Base-by-base conservation (phyloP, 2,888 invertebrate genomes). In the Tetragonula carbonaria region DNA sequence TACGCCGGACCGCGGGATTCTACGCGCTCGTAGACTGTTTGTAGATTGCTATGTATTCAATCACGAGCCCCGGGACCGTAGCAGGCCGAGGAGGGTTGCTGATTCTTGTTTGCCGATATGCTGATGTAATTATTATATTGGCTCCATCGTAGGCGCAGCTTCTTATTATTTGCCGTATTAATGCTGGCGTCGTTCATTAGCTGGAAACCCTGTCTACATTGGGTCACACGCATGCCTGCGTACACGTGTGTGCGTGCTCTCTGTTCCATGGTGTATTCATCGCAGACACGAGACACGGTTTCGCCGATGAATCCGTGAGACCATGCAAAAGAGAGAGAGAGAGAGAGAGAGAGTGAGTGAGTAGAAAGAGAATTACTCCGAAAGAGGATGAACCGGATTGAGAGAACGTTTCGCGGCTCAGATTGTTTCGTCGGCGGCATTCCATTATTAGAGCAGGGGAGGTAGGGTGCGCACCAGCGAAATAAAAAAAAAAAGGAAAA, bases 41-140 rank as follows among this genome's bases (percentile, higher is more conserved):
- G 91, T 86, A 85, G 88, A 84, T 88, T 85, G 82, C 85, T 74
- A 80, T 87, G 86, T 88, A 86, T 87, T 87, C 87, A 83, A 76
- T 63, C 75, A 84, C 66, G 82, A 65, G 21, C 45, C 8, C 45
- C 66, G 51, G 23, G 73, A 73, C 70, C 62, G 86, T 11, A 83
- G 86, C 45, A 45, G 1, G 45, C 83, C 87, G 75, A 82, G 90
- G 88, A 90, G 88, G 86, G 86, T 86, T 90, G 94, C 94, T 94
- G 92, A 94, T 92, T 93, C 91, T 89, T 94, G 94, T 94, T 94
- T 94, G 93, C 93, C 92, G 92, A 94, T 94, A 94, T 94, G 94
- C 94, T 94, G 94, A 94, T 94, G 94, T 94, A 94, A 94, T 94
- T 94, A 94, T 94, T 94, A 93, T 94, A 94, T 94, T 94, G 94